Base-by-base conservation (phyloP, 2,888 invertebrate genomes). In the Empis livida region DNA sequence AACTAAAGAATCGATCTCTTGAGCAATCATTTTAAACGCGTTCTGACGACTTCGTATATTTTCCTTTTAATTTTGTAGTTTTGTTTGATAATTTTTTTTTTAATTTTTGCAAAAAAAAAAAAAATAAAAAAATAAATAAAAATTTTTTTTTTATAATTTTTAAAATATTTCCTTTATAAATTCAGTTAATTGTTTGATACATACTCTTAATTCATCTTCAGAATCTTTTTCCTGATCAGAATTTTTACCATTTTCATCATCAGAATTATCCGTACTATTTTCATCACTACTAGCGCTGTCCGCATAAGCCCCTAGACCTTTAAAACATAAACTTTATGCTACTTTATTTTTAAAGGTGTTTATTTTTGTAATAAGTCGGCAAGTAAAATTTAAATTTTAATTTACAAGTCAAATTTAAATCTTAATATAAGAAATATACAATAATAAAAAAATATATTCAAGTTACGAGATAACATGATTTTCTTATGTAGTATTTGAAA, bases 281-380 rank as follows among this genome's bases (percentile, higher is more conserved):
- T 77, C 77, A 59, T 69, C 73, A 41, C 14, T 14, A 56, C 80
- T 82, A 53, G 55, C 56, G 67, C 82, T 83, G 66, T 82, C 82
- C 61, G 80, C 87, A 70, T 89, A 89, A 56, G 82, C 87, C 64
- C 84, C 88, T 74, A 90, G 78, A 63, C 89, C 89, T 86, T 79
- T 68, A 70, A 66, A 70, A 58, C 63, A 58, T 43, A 32, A 59
- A 59, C 57, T 59, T 57, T 58, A 61, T 60, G 59, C 63, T 64
- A 63, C 42, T 44, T 47, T 45, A 10, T 45, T 48, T 45, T 16
- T 42, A n/a, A n/a, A n/a, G n/a, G n/a, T n/a, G n/a, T n/a, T n/a
- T n/a, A n/a, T n/a, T n/a, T n/a, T n/a, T n/a, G n/a, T n/a, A n/a
- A n/a, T n/a, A n/a, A n/a, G n/a, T n/a, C n/a, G n/a, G n/a, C n/a